These are phyloP conservation scores for Denticeps clupeoides DNA, from an alignment of 2,797 vertebrate species.

Conservation along the genomic window DNA sequence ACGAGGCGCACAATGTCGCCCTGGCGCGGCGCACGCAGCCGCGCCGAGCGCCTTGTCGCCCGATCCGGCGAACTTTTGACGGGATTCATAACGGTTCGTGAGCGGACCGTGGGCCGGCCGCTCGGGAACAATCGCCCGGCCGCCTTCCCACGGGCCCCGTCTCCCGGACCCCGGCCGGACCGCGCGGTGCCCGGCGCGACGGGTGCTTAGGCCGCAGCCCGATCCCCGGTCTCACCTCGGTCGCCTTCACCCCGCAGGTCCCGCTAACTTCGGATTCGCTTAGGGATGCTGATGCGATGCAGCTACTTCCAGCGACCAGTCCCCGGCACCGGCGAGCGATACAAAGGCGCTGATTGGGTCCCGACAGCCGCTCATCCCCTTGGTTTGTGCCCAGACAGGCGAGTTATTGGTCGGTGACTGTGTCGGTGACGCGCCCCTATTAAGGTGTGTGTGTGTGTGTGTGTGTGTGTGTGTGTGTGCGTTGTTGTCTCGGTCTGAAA, in stretches of 20 bases:
- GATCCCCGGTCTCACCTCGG: conserved; percentile 42
- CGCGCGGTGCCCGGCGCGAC: neutral
- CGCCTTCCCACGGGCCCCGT: too few relatives aligned
- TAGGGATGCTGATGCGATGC: conserved; percentile 37
- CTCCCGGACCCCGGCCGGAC: too few relatives aligned
- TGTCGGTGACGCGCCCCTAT: conserved; percentile 33
- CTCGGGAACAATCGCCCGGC: conserved; percentile 12
- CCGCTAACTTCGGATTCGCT: conserved; percentile 36
- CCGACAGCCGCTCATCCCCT: conserved; percentile 25
- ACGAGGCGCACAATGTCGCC: too few relatives aligned
- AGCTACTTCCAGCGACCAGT: conserved; percentile 35
- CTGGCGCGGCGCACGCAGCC: too few relatives aligned
- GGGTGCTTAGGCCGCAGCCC: conserved; percentile 29
- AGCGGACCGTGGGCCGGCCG: neutral
- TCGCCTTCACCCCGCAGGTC: conserved; percentile 39
- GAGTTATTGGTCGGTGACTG: conserved; percentile 28
- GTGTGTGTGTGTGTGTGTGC: too few relatives aligned
- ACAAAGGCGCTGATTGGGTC: conserved; percentile 38
- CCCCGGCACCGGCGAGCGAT: conserved; percentile 39
- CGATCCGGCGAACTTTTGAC: conserved; percentile 3
- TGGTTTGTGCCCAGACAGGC: conserved; percentile 19
- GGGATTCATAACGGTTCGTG: conserved; percentile 1
- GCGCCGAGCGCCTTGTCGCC: too few relatives aligned
- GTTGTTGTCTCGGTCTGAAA: conserved; percentile 33
- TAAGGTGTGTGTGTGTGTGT: conserved; percentile 37